phyloP scores from a whole-genome alignment of 1,140 invertebrate species.

The Psix sp. region DNA sequence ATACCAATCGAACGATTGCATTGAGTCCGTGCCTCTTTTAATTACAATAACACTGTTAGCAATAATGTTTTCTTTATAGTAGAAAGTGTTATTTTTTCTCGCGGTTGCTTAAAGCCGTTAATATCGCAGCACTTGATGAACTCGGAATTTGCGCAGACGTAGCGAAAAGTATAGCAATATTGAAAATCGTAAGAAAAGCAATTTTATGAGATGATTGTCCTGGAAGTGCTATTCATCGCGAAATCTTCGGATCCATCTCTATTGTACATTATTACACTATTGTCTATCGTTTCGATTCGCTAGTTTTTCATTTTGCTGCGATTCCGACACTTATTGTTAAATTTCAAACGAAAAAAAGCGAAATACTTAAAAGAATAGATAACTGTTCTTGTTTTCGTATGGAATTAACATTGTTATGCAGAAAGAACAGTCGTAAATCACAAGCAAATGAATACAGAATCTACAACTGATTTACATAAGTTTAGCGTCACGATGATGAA shows the following conservation, averaged over 20 bases:
- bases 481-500: no score
- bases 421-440: no score
- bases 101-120: conserved; percentile 14
- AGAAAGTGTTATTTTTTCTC: conserved; percentile 21
- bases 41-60: conserved; percentile 15
- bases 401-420: no score
- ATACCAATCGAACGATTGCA: conserved; percentile 13
- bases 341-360: no score
- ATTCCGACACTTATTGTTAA: background rate
- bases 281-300: conserved; percentile 65
- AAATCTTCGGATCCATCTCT: conserved; percentile 67
- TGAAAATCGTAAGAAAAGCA: conserved; percentile 55
- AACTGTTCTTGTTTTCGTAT: no score
- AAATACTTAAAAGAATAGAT: no score
- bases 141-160: conserved; percentile 8
- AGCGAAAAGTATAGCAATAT: background rate
- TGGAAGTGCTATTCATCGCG: conserved; percentile 69
- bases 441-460: no score
- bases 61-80: conserved; percentile 21
- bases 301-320: conserved; percentile 13
- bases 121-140: conserved; percentile 16
- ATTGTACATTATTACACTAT: conserved; percentile 70
- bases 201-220: conserved; percentile 71
- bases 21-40: conserved; percentile 5
- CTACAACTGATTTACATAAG: no score